These are phyloP conservation scores for Drosophila anomalipes DNA, from an alignment of 2,888 invertebrate genomes.

Conservation along the genomic window DNA sequence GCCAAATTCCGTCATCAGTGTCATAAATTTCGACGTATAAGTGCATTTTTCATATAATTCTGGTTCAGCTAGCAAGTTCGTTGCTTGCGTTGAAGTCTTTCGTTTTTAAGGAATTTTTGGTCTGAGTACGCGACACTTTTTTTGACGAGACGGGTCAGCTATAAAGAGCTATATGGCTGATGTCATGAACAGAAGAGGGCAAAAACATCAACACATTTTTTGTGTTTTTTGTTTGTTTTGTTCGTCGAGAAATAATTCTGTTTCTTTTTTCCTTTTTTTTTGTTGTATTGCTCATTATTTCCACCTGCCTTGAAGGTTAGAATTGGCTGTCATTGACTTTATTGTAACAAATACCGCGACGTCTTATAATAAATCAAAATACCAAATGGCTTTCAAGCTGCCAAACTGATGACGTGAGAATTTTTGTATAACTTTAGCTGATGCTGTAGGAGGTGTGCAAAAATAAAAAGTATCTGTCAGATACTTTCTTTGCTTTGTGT, in stretches of 20 bases:
- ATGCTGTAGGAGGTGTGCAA: constrained; percentile 14
- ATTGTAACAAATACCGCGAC: constrained; percentile 73
- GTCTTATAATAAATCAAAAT: constrained; percentile 65
- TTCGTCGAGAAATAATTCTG: constrained; percentile 30
- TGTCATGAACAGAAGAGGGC: constrained; percentile 62
- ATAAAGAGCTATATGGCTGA: constrained; percentile 50
- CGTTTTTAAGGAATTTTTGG: constrained; percentile 43
- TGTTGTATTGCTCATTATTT: constrained; percentile 17
- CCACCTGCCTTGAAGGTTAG: constrained; percentile 35
- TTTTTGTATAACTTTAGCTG: background rate
- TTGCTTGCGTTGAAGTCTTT: constrained; percentile 77
- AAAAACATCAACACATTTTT: constrained; percentile 36
- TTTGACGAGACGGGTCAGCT: constrained; percentile 27
- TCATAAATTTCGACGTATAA: constrained; percentile 73
- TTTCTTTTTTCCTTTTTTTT: constrained; percentile 18
- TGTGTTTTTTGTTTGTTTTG: constrained; percentile 24
- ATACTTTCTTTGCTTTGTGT: constrained; percentile 56
- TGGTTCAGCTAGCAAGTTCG: constrained; percentile 56
- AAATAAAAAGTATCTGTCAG: constrained; percentile 22
- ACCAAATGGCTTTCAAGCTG: constrained; percentile 32
- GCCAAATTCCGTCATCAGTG: constrained; percentile 61
- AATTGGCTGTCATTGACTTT: constrained; percentile 66
- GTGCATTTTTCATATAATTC: constrained; percentile 58
- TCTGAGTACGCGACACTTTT: constrained; percentile 21
- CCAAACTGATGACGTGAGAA: constrained; percentile 65